Base-by-base conservation (phyloP, 2,113 vertebrate species). In the Chaenogobius annularis region DNA sequence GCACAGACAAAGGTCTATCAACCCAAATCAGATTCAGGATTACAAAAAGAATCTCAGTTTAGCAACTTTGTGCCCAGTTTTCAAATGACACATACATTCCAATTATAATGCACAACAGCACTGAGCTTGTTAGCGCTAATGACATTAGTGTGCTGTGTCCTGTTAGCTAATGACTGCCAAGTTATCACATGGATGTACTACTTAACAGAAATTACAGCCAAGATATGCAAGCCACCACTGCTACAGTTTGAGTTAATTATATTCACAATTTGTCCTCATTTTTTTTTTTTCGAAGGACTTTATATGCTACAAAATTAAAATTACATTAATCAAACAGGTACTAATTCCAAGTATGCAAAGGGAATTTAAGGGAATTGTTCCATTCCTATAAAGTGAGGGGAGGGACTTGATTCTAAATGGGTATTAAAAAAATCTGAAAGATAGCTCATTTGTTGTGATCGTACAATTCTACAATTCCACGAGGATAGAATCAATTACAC, bases 71-170 rank as follows among this genome's bases (percentile, higher is more conserved):
- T 26, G 31, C 14, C 35, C n/a, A n/a, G 47, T 37, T 8, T 6
- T 23, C 19, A 35, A 66, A 68, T 10, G 11, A 17, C 48, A 75
- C 58, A 81, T 82, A 35, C 44, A 66, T 61, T 14, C 68, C 67
- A 62, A 83, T 81, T 81, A 19, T 66, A 54, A 83, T 87, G 84
- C 79, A 73, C 63, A 46, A 17, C 69, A 61, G n/a, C 40, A 31
- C 17, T 47, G 50, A 54, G 75, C 73, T 74, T 77, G 73, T 84
- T 84, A 84, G 64, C 70, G 31, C 64, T 77, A 83, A 85, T 83
- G 70, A n/a, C 70, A 78, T 78, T 67, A 74, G 46, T 20, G 72
- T 74, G 75, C 64, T 43, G 75, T 64, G 78, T 83, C 70, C 66
- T 70, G 66, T 74, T 77, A 59, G 74, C 61, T 81, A 72, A 83